Percentiles rank a stretch among this genome's conserved stretches.
Conservation (phyloP, 2,113 vertebrate species). For the Porphyrio hochstetteri region DNA sequence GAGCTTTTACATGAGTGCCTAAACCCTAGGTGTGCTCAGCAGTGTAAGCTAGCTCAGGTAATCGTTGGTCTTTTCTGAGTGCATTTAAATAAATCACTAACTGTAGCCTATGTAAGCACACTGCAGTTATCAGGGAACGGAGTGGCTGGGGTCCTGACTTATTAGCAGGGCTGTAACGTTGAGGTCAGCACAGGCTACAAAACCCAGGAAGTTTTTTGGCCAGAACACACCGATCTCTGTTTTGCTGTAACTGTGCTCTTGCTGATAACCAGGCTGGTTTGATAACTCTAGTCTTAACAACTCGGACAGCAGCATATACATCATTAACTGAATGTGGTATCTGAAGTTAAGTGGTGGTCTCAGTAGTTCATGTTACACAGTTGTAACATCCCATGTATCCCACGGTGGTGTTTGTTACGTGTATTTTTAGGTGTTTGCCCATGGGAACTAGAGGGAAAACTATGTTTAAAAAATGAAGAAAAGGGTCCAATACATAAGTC, state of each 20-base stretch:
- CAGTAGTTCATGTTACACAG: rapidly evolving
- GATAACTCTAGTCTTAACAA: neutral
- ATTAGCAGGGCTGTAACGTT: neutral
- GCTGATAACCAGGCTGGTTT: neutral
- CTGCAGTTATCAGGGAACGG: neutral
- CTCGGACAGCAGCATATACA: neutral
- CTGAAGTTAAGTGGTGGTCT: neutral
- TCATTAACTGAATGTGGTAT: neutral
- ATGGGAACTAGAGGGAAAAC: neutral
- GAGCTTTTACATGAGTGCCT: neutral
- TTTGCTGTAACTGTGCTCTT: neutral
- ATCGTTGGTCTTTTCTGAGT: neutral
- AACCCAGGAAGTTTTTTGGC: neutral
- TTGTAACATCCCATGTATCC: neutral
- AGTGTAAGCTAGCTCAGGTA: neutral
- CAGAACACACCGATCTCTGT: neutral
- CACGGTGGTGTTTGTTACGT: neutral
- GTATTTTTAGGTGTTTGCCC: neutral
- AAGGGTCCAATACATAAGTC: neutral
- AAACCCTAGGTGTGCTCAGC: neutral
- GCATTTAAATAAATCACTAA: neutral
- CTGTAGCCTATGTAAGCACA: neutral
- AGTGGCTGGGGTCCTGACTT: neutral
- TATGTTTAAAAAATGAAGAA: neutral
- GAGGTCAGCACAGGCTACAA: neutral